These are phyloP conservation scores for Pseudomyrmex cubaensis DNA, from an alignment of 1,140 invertebrate species.

Conservation along the genomic window DNA sequence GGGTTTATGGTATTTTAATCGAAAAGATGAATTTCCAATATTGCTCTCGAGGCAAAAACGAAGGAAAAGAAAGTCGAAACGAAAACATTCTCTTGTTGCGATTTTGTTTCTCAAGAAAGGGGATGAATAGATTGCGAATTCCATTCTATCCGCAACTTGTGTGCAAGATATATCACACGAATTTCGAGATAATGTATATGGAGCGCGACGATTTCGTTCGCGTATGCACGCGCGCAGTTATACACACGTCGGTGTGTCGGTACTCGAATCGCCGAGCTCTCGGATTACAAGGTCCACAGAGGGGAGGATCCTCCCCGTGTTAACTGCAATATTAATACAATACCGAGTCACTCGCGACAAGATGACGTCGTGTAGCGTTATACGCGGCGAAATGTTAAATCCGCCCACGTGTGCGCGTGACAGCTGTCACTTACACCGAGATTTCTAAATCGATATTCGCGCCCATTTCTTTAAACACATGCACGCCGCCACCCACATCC, in stretches of 20 bases:
- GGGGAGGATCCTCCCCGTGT: background rate
- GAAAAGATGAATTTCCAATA: too few species aligned
- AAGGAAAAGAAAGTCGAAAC: too few species aligned
- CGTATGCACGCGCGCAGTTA: background rate
- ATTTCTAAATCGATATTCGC: slow-evolving; percentile 21
- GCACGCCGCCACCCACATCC: background rate
- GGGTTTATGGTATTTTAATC: too few species aligned
- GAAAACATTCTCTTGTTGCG: too few species aligned
- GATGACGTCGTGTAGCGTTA: slow-evolving; percentile 7
- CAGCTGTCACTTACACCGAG: slow-evolving; percentile 40
- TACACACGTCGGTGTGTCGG: too few species aligned
- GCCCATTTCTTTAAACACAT: background rate
- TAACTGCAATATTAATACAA: slow-evolving; percentile 38
- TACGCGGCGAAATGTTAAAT: slow-evolving; percentile 33
- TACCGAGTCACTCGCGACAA: slow-evolving; percentile 27
- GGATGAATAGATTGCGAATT: too few species aligned
- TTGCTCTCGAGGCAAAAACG: too few species aligned
- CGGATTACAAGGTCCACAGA: slow-evolving; percentile 26
- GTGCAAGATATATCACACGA: background rate
- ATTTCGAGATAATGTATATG: background rate
- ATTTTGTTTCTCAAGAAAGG: too few species aligned
- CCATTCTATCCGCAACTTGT: too few species aligned
- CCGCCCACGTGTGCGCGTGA: slow-evolving; percentile 4
- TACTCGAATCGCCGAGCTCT: background rate
- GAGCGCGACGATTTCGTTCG: background rate